Base-by-base conservation (phyloP, 1,140 invertebrate species). In the Scaptodrosophila lebanonensis region DNA sequence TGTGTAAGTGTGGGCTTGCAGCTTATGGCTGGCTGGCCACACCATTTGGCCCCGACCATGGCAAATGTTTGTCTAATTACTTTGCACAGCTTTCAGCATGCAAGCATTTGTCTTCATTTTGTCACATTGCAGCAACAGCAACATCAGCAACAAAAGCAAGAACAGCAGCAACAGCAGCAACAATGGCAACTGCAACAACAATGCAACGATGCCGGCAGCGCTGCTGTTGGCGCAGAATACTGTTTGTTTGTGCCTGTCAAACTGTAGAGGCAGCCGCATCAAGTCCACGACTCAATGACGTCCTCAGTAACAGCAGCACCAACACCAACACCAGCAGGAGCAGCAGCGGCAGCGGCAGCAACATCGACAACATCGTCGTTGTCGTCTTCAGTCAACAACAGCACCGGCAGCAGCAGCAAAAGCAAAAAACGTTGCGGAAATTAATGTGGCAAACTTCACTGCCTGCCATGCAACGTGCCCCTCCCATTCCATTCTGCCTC, bases 51-150 rank as follows among this genome's bases (percentile, higher is more conserved):
- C 51, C 16, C 62, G 56, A 68, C 73, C 68, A 33, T 60, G 43
- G 43, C 66, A 82, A 79, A 79, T 82, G 69, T 79, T 79, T 82
- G 75, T 82, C 75, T 82, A 82, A 82, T 82, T 82, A 82, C 73
- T 79, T 79, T 79, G 70, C 73, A 82, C 75, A 82, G 75, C 75
- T 82, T 82, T 82, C 75, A 82, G 65, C 75, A 66, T 54, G 47
- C 75, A 56, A 64, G 66, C 75, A 82, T 82, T 73, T 82, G 75
- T 82, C 75, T 82, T 70, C 61, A 82, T 82, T 82, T 66, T 82
- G 69, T 63, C 59, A 63, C 70, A 49, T 48, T 38, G 40, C 51
- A 60, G 35, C 43, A 42, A 48, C 18, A 61, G 30, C 22, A 45
- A 17, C 20, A 17, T 15, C 25, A 40, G 15, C 30, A 33, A 22